Percentiles rank a stretch among this genome's conserved stretches.
phyloP scores from a whole-genome alignment of 2,113 vertebrate genomes.

The Pollimyrus isidori region DNA sequence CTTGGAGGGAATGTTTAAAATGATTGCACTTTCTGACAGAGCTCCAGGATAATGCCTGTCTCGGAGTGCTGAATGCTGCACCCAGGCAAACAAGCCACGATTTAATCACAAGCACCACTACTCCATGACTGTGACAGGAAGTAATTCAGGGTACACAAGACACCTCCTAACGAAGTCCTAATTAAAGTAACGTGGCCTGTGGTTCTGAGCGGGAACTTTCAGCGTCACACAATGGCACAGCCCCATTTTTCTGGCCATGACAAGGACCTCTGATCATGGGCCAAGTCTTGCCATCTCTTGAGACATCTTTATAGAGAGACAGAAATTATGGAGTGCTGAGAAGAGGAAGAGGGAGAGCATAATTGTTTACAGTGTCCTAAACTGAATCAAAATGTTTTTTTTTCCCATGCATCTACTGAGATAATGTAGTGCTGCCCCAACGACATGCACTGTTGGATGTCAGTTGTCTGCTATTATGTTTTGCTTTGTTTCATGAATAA shows the following conservation, averaged over 20 bases:
- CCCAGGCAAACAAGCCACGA: conserved; percentile 43
- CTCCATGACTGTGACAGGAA: conserved; percentile 46
- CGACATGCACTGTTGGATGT: neutral
- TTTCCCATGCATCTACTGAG: conserved; percentile 38
- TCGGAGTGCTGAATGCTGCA: conserved; percentile 40
- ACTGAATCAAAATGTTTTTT: conserved; percentile 31
- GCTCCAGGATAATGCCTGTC: conserved; percentile 61
- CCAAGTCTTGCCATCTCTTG: neutral
- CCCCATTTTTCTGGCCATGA: neutral
- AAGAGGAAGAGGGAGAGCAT: neutral
- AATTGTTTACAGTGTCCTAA: neutral
- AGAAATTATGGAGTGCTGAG: neutral
- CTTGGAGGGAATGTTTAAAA: conserved; percentile 77
- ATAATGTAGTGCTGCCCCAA: conserved; percentile 17
- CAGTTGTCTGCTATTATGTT: conserved; percentile 39
- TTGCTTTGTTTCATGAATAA: conserved; percentile 62
- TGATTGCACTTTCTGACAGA: conserved; percentile 75
- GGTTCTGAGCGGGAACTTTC: conserved; percentile 38
- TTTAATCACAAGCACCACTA: conserved; percentile 51
- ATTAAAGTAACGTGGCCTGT: conserved; percentile 51
- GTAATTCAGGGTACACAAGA: conserved; percentile 51
- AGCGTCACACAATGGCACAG: neutral
- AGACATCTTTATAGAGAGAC: neutral
- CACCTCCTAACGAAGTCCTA: conserved; percentile 55
- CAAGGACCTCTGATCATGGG: neutral